Evolutionary conservation across 2,888 invertebrate species (phyloP).

Genomic region (Chouioia cunea): DNA sequence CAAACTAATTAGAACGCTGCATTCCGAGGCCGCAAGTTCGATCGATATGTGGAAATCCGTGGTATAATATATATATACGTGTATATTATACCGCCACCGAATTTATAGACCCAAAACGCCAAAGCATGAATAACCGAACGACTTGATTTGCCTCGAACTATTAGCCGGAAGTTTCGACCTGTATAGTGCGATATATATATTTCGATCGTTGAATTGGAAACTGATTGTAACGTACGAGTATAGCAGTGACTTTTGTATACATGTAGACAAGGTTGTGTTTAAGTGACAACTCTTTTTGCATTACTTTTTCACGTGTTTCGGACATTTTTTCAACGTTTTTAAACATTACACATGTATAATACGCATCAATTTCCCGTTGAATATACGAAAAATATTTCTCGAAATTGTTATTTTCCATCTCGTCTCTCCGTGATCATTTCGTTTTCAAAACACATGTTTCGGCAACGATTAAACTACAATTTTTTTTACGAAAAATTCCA

Average conservation of each 20-base stretch:
- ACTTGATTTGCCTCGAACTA: slow-evolving; percentile 30
- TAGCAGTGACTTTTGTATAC: no score
- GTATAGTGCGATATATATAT: no score
- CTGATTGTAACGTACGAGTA: no score
- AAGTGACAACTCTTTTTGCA: neutral
- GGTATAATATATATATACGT: neutral
- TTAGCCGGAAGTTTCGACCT: slow-evolving; percentile 10
- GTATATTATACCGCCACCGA: neutral
- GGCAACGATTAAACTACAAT: neutral
- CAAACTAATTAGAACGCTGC: no score
- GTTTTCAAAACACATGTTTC: neutral
- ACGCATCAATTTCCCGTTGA: no score
- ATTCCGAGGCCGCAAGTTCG: no score
- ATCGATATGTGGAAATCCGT: no score
- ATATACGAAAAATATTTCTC: no score
- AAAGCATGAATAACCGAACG: slow-evolving; percentile 29
- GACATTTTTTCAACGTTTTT: no score
- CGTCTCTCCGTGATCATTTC: neutral
- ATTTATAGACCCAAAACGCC: neutral
- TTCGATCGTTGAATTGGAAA: no score
- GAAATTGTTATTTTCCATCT: neutral
- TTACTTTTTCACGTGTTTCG: no score
- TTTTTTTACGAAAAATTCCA: neutral
- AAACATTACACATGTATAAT: neutral
- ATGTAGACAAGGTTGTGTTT: no score